A percentile compares a stretch with the other conserved stretches of the same genome.
Evolutionary conservation across 2,797 vertebrate species (phyloP).

Genomic region (Coendou prehensilis): DNA sequence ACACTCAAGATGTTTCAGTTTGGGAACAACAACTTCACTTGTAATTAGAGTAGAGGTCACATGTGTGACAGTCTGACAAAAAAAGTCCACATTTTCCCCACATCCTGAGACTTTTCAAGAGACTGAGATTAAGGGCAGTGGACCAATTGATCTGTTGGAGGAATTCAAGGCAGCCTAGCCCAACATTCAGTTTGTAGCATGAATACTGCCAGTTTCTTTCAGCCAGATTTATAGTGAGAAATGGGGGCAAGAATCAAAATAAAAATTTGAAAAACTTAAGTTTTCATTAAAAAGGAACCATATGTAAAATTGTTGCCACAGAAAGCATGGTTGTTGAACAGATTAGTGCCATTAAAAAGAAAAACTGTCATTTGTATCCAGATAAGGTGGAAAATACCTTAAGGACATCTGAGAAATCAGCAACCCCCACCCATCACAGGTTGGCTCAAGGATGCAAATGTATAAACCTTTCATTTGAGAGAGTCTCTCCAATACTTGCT

Average conservation of each 20-base stretch:
- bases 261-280: not conserved
- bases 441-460: not conserved
- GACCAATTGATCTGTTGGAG: not conserved
- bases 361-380: not conserved
- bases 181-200: not conserved
- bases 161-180: not conserved
- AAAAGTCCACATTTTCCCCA: not conserved
- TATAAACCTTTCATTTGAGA: not conserved
- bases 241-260: not conserved
- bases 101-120: not conserved
- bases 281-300: not conserved
- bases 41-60: not conserved
- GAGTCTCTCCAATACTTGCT: not conserved
- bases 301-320: not conserved
- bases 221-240: not conserved
- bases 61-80: not conserved
- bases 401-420: not conserved
- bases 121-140: not conserved
- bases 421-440: not conserved
- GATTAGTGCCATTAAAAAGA: not conserved
- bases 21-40: not conserved
- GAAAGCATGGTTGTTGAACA: not conserved
- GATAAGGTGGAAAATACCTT: not conserved
- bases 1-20: not conserved
- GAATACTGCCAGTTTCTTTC: not conserved